A percentile compares a stretch with the other conserved stretches of the same genome.
phyloP scores from a whole-genome alignment of 1,140 invertebrate species.

The Eciton burchellii region DNA sequence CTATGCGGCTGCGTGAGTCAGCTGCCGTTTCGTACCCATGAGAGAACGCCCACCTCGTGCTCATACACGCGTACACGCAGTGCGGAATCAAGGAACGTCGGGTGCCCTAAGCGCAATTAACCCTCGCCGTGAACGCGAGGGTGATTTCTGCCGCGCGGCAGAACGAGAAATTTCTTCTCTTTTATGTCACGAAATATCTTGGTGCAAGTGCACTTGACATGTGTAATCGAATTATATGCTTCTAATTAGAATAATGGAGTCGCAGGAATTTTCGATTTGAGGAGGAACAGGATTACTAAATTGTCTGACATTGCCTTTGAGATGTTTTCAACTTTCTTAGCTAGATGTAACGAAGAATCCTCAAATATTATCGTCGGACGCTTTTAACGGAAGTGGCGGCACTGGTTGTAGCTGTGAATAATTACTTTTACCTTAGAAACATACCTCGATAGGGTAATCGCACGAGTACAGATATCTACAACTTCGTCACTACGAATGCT shows the following conservation, averaged over 20 bases:
- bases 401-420: slow-evolving; percentile 5
- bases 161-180: not conserved
- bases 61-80: slow-evolving; percentile 28
- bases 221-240: not conserved
- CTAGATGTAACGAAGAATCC: not conserved
- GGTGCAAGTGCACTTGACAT: not conserved
- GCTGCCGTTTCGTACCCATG: slow-evolving; percentile 56
- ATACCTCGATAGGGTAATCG: slow-evolving; percentile 14
- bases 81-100: slow-evolving; percentile 29
- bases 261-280: not conserved
- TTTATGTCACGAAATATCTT: not conserved
- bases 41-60: slow-evolving; percentile 1
- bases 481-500: not conserved
- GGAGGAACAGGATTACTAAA: no score
- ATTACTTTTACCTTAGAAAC: slow-evolving; percentile 4
- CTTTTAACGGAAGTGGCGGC: not conserved
- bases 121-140: not conserved
- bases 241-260: not conserved
- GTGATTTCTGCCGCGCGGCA: not conserved
- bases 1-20: slow-evolving; percentile 57
- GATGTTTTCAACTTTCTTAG: not conserved
- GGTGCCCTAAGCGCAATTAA: slow-evolving; percentile 18
- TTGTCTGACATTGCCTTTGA: not conserved
- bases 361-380: not conserved
- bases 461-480: slow-evolving; percentile 9